Percentiles rank a stretch among this genome's conserved stretches.
Evolutionary conservation across 2,888 invertebrate species (phyloP).

Genomic region (Hydriomena furcata): DNA sequence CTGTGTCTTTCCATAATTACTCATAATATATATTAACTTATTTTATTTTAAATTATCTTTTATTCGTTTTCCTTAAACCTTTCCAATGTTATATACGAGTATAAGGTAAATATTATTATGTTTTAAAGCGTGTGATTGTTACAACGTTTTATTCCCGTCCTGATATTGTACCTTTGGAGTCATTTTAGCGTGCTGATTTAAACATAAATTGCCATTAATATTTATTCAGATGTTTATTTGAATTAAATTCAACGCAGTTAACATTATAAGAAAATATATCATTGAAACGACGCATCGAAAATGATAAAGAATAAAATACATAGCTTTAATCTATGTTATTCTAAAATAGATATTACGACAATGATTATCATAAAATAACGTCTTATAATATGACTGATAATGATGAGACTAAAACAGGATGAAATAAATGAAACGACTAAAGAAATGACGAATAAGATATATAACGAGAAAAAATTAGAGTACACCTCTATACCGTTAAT

Average conservation of each 20-base stretch:
- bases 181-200: slow-evolving; percentile 21
- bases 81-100: not conserved
- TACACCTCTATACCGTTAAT: not conserved
- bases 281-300: slow-evolving; percentile 57
- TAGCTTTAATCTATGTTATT: slow-evolving; percentile 59
- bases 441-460: slow-evolving; percentile 11
- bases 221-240: slow-evolving; percentile 19
- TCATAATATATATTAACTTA: slow-evolving; percentile 1
- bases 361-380: slow-evolving; percentile 42
- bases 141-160: slow-evolving; percentile 41
- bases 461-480: not conserved
- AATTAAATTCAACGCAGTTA: slow-evolving; percentile 31
- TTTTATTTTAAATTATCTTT: not conserved
- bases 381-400: slow-evolving; percentile 57
- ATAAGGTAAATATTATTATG: slow-evolving; percentile 9
- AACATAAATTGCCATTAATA: slow-evolving; percentile 13
- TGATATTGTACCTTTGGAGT: slow-evolving; percentile 32
- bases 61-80: not conserved
- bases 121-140: slow-evolving; percentile 26
- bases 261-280: slow-evolving; percentile 32
- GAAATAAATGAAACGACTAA: slow-evolving; percentile 41
- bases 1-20: too few species aligned
- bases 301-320: slow-evolving; percentile 45
- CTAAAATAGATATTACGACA: slow-evolving; percentile 53
- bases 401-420: slow-evolving; percentile 54